Percentiles rank a stretch among this genome's conserved stretches.
phyloP scores from a whole-genome alignment of 2,797 vertebrate species.

The Phrynocephalus vlangalii region DNA sequence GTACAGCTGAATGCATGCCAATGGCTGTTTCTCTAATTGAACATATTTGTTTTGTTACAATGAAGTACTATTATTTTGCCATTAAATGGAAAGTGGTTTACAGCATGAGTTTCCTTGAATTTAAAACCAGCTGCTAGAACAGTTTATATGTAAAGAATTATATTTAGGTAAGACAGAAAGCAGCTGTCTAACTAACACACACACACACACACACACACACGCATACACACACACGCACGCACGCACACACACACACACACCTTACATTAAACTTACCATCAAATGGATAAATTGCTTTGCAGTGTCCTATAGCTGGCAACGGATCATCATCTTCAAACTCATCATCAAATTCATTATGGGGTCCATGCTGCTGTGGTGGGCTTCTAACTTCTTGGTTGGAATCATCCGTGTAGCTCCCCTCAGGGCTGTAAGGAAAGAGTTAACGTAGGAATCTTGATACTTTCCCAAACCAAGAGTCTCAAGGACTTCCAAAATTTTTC shows the following conservation, averaged over 20 bases:
- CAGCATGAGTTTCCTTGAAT: conserved; percentile 34
- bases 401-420: conserved; percentile 97
- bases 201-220: neutral
- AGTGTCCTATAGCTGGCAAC: conserved; percentile 95
- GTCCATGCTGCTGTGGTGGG: conserved; percentile 83
- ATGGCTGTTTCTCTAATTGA: conserved; percentile 38
- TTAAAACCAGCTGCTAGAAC: conserved; percentile 40
- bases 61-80: conserved; percentile 29
- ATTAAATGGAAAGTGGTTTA: conserved; percentile 19
- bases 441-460: neutral
- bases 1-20: conserved; percentile 54
- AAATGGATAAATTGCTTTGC: conserved; percentile 97
- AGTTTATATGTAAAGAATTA: neutral
- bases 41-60: conserved; percentile 49
- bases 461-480: neutral
- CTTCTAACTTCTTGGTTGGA: conserved; percentile 91
- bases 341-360: conserved; percentile 92
- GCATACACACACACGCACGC: neutral
- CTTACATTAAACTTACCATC: conserved; percentile 83
- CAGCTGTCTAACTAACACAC: neutral
- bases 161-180: neutral
- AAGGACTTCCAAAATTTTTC: neutral
- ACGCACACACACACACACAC: too few relatives aligned
- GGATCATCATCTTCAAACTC: conserved; percentile 98
- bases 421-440: conserved; percentile 82